phyloP scores from a whole-genome alignment of 1,140 invertebrate genomes.

The Trypoxylus dichotomus region DNA sequence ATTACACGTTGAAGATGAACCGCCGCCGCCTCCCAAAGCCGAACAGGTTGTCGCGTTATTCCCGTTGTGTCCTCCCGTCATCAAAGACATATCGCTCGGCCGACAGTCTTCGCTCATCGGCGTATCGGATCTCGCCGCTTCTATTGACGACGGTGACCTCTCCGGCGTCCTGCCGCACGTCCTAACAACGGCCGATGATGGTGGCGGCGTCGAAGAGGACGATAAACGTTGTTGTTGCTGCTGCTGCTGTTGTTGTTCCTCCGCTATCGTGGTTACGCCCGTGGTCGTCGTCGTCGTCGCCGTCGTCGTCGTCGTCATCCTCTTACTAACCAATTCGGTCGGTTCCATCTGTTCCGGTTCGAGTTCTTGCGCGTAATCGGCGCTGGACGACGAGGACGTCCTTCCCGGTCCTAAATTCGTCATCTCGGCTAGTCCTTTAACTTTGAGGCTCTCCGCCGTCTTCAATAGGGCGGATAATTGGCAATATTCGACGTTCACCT shows the following conservation, averaged over 20 bases:
- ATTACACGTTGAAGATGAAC: constrained; percentile 43
- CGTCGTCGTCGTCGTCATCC: constrained; percentile 32
- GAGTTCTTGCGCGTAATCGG: constrained; percentile 42
- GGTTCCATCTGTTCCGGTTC: constrained; percentile 51
- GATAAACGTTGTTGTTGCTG: constrained; percentile 32
- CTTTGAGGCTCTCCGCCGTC: constrained; percentile 90
- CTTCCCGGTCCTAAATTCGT: constrained; percentile 67
- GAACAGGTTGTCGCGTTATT: constrained; percentile 38
- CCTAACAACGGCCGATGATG: constrained; percentile 37
- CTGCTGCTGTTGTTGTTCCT: constrained; percentile 30
- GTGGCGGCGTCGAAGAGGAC: constrained; percentile 18
- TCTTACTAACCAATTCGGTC: constrained; percentile 48
- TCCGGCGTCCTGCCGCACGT: constrained; percentile 38
- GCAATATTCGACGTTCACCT: constrained; percentile 92
- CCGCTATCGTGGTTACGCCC: constrained; percentile 4
- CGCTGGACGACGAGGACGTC: constrained; percentile 28
- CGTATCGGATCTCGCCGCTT: constrained; percentile 49
- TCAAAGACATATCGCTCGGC: constrained; percentile 63
- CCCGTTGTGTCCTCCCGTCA: constrained; percentile 41
- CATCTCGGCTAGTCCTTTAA: constrained; percentile 86
- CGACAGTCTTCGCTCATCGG: constrained; percentile 46
- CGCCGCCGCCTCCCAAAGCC: neutral
- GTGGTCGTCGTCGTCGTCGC: constrained; percentile 47
- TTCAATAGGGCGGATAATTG: constrained; percentile 87
- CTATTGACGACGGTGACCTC: constrained; percentile 37